phyloP scores from a whole-genome alignment of 2,797 vertebrate genomes.

The Pantherophis alleghaniensis region DNA sequence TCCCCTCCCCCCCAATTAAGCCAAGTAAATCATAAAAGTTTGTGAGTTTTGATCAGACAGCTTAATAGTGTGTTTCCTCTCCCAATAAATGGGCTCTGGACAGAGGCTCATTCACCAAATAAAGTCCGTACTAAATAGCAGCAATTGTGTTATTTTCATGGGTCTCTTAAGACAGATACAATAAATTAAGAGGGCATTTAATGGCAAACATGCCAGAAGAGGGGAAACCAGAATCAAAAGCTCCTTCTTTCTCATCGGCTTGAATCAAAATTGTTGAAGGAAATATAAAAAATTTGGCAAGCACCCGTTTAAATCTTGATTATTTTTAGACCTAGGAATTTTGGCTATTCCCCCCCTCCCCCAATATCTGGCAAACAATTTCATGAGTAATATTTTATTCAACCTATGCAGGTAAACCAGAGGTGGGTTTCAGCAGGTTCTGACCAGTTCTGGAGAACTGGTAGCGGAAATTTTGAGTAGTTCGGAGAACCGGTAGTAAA shows the following conservation, averaged over 20 bases:
- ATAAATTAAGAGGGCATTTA: background rate
- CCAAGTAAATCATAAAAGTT: background rate
- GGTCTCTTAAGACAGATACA: background rate
- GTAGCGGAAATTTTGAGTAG: too few species aligned
- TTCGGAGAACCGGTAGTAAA: too few species aligned
- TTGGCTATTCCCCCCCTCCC: background rate
- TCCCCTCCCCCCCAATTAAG: background rate
- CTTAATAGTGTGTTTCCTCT: background rate
- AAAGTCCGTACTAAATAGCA: background rate
- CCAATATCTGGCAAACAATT: background rate
- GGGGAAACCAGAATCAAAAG: background rate
- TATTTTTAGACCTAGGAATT: background rate
- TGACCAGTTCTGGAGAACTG: too few species aligned
- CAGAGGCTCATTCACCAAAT: background rate
- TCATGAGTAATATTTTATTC: background rate
- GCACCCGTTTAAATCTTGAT: background rate
- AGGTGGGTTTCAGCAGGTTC: too few species aligned
- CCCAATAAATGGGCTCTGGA: background rate
- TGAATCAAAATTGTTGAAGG: background rate
- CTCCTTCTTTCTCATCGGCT: background rate
- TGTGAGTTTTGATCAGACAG: background rate
- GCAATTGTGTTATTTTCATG: background rate
- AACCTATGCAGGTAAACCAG: conserved; percentile 6
- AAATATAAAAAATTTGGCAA: background rate
- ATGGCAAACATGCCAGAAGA: background rate